Percentiles rank a stretch among this genome's conserved stretches.
Conservation (phyloP, 2,113 vertebrate genomes). For the Daubentonia madagascariensis region DNA sequence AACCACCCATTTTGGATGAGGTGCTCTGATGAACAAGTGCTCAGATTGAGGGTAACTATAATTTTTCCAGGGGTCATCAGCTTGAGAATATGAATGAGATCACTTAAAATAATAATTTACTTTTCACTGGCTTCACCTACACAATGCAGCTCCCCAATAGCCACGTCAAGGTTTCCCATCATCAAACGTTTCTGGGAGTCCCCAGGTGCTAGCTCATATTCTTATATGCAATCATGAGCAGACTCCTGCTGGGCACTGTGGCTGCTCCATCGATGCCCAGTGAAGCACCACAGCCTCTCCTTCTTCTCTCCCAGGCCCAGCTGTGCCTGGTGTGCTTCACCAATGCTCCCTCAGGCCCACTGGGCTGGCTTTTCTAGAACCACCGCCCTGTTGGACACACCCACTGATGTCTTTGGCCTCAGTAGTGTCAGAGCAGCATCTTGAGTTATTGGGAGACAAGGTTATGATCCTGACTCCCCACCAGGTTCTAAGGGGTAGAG, state of each 20-base stretch:
- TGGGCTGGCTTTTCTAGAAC: neutral
- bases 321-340: neutral
- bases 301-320: neutral
- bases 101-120: neutral
- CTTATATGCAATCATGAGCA: neutral
- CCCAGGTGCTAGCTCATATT: neutral
- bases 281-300: no score
- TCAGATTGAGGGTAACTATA: neutral
- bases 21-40: neutral
- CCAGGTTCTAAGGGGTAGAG: neutral
- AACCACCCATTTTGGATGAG: neutral
- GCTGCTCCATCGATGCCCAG: neutral
- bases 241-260: neutral
- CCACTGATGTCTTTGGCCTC: neutral
- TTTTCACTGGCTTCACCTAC: neutral
- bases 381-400: neutral
- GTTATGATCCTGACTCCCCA: neutral
- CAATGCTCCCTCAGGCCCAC: neutral
- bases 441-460: neutral
- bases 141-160: neutral
- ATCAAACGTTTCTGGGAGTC: neutral
- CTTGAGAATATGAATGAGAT: neutral
- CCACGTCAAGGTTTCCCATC: neutral
- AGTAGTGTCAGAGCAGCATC: neutral
- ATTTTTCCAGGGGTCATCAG: neutral